phyloP scores from a whole-genome alignment of 2,888 invertebrate species.

The Acronicta alni region DNA sequence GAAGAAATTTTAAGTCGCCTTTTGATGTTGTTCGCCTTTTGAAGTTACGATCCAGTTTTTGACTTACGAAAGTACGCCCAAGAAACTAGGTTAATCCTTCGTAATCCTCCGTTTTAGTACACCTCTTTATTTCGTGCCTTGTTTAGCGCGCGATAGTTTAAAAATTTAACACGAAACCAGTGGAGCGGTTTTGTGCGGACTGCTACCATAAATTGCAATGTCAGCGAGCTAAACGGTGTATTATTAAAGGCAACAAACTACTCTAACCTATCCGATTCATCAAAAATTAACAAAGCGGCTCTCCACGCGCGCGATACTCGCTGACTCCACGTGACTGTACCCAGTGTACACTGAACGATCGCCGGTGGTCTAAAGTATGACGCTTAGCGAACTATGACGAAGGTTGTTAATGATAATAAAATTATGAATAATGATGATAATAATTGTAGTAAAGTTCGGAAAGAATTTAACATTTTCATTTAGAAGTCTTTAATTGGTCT shows the following conservation, averaged over 20 bases:
- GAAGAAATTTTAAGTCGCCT: conserved; percentile 48
- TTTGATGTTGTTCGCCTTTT: conserved; percentile 51
- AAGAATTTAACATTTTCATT: no score
- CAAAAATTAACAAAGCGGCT: conserved; percentile 70
- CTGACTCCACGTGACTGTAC: conserved; percentile 54
- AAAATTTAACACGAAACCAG: conserved; percentile 41
- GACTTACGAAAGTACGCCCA: conserved; percentile 47
- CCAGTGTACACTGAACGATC: conserved; percentile 18
- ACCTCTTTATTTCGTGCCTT: conserved; percentile 47
- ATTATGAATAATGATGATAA: no score
- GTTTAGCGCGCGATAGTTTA: conserved; percentile 46
- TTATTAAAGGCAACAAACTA: conserved; percentile 68
- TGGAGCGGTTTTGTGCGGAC: conserved; percentile 19
- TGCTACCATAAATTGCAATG: conserved; percentile 57
- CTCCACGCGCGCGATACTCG: conserved; percentile 57
- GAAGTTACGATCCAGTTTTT: conserved; percentile 54
- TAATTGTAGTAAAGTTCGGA: neutral
- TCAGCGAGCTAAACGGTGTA: conserved; percentile 58
- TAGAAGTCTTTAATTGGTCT: no score
- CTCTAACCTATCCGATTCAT: conserved; percentile 68
- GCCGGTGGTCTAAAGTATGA: conserved; percentile 3
- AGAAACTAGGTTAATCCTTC: conserved; percentile 57
- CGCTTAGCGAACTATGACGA: conserved; percentile 24
- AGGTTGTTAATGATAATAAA: neutral
- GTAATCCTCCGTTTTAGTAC: conserved; percentile 52